Evolutionary conservation across 2,888 invertebrate species (phyloP), one percentile per base, ranked within the genome.

Genomic region (Cremastinae sp.): DNA sequence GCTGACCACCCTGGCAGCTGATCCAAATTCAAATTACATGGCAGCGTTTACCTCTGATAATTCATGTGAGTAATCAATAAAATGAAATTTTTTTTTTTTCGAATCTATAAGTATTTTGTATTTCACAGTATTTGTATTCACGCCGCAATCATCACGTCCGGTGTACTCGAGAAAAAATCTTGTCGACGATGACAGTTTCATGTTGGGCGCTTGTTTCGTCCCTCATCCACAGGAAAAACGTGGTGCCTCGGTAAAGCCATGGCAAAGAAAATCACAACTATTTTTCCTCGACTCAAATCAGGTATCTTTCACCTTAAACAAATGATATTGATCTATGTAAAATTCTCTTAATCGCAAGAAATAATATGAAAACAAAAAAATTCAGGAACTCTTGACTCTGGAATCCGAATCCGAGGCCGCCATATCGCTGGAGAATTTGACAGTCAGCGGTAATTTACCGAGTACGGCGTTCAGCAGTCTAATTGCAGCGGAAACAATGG

Each of bases 21-120:
- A 96, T 88, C 92, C 93, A 0, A 90, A 91, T 56, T 93, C 94
- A 0, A 92, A 92, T 58, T 92, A 92, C 84, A 93, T 96, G 92
- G 95, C 94, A 0, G 92, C 93, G 12, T 92, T 94, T 79, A 94
- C 94, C 0, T 85, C 87, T 5, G 90, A 92, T 79, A 93, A 93
- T 82, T 92, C 93, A 82, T 90, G 95, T 95, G 90, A 92, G 92
- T 89, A 74, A 66, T 51, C 65, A 28, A 2, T 12, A 35, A 55
- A 37, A 66, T n/a, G n/a, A n/a, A n/a, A n/a, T n/a, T n/a, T n/a
- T n/a, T n/a, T n/a, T n/a, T n/a, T n/a, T n/a, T n/a, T n/a, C n/a
- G n/a, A n/a, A n/a, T n/a, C n/a, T n/a, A n/a, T n/a, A n/a, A n/a
- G n/a, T n/a, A n/a, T n/a, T n/a, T n/a, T n/a, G n/a, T n/a, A n/a